Percentiles rank a stretch among this genome's conserved stretches.
These are phyloP conservation scores for Spilosoma lubricipeda DNA, from an alignment of 2,888 invertebrate species.

Conservation along the genomic window DNA sequence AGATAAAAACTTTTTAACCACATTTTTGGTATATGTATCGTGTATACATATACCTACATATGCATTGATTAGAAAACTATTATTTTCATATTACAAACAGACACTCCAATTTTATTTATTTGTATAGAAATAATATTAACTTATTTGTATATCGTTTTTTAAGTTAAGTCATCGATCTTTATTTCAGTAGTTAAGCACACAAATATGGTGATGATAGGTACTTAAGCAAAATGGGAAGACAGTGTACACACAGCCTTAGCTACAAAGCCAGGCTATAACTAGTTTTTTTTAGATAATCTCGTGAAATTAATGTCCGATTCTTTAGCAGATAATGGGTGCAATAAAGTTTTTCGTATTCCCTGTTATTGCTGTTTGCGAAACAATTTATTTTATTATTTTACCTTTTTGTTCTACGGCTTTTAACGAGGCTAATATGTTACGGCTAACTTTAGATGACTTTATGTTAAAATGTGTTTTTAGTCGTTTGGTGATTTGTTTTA, in stretches of 20 bases:
- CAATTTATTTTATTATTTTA: slow-evolving; percentile 11
- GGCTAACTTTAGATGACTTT: background rate
- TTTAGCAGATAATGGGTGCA: slow-evolving; percentile 9
- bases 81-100: too few species aligned
- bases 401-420: slow-evolving; percentile 5
- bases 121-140: too few species aligned
- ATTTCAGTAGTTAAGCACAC: background rate
- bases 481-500: background rate
- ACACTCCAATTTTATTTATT: too few species aligned
- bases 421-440: background rate
- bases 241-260: background rate
- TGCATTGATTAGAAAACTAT: too few species aligned
- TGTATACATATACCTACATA: too few species aligned
- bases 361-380: slow-evolving; percentile 3
- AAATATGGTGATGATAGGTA: background rate
- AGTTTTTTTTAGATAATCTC: slow-evolving; percentile 18
- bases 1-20: too few species aligned
- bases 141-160: too few species aligned
- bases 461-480: background rate
- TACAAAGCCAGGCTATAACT: background rate
- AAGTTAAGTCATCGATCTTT: too few species aligned
- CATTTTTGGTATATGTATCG: too few species aligned
- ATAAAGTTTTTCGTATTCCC: slow-evolving; percentile 9
- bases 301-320: slow-evolving; percentile 14
- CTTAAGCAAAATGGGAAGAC: background rate